A percentile compares a stretch with the other conserved stretches of the same genome.
These are phyloP conservation scores for Tricholaema leucomelas DNA, from an alignment of 2,113 vertebrate species.

Conservation along the genomic window DNA sequence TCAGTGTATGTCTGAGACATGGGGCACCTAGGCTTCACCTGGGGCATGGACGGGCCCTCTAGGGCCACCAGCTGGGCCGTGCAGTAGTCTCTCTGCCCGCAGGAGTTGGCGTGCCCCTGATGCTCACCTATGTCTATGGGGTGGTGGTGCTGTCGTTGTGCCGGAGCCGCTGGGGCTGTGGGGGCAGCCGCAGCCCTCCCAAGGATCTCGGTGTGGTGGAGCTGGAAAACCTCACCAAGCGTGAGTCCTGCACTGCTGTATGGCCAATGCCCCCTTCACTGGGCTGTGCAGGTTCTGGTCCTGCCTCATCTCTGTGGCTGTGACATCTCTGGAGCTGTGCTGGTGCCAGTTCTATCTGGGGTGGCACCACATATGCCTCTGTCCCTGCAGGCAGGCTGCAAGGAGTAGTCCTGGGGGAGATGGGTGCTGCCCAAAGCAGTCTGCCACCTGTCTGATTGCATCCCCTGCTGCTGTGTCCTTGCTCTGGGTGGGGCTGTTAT, in stretches of 20 bases:
- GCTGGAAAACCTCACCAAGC: slow-evolving; percentile 71
- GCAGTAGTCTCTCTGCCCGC: neutral
- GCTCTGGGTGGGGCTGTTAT: neutral
- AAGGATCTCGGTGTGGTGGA: slow-evolving; percentile 62
- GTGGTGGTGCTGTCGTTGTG: slow-evolving; percentile 86
- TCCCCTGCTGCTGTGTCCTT: neutral
- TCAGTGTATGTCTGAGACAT: too few species aligned
- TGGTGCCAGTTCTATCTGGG: neutral
- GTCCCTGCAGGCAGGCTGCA: neutral
- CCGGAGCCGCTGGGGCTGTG: slow-evolving; percentile 79
- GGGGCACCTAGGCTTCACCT: rapidly evolving
- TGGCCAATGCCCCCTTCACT: rapidly evolving
- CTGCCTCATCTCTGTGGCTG: neutral
- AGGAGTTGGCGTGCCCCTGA: slow-evolving; percentile 85
- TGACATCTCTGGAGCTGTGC: neutral
- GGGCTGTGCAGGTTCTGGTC: neutral
- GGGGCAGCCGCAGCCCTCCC: slow-evolving; percentile 70
- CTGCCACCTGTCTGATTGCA: neutral
- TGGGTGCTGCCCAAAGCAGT: neutral
- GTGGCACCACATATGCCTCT: neutral
- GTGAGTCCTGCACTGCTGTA: slow-evolving; percentile 62
- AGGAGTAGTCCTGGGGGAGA: too few species aligned
- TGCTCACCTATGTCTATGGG: slow-evolving; percentile 86
- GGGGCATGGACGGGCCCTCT: neutral
- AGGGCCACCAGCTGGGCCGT: neutral